These are phyloP conservation scores for Parochlus steinenii DNA, from an alignment of 2,888 invertebrate genomes.

Conservation along the genomic window DNA sequence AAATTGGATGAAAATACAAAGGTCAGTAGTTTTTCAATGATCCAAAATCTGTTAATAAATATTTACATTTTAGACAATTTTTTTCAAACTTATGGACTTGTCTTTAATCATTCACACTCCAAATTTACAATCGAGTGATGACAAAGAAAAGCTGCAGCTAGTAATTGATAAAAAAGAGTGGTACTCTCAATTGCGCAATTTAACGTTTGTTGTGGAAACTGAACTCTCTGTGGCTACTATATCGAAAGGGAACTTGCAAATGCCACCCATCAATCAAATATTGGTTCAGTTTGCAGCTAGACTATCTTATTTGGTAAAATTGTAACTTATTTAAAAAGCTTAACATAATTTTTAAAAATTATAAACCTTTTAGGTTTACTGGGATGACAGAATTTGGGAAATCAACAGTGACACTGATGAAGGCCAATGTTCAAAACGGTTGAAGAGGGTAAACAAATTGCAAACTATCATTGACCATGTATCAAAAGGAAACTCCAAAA, in stretches of 20 bases:
- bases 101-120: constrained; percentile 1
- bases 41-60: no score
- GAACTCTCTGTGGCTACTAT: not conserved
- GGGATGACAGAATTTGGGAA: constrained; percentile 2
- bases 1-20: not conserved
- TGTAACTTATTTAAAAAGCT: no score
- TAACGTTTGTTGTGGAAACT: not conserved
- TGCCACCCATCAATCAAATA: not conserved
- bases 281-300: constrained; percentile 2
- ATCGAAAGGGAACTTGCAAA: not conserved
- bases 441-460: not conserved
- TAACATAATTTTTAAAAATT: no score
- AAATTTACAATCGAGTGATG: not conserved
- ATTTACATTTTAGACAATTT: no score
- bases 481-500: not conserved
- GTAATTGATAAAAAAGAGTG: not conserved
- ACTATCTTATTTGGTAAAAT: not conserved
- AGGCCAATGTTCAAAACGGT: not conserved
- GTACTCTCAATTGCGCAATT: not conserved
- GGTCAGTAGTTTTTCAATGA: no score
- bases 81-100: constrained; percentile 2
- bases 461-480: constrained; percentile 1
- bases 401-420: not conserved
- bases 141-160: not conserved
- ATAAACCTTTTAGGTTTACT: no score